Conservation (phyloP, 2,113 vertebrate species). For the Xyrauchen texanus region DNA sequence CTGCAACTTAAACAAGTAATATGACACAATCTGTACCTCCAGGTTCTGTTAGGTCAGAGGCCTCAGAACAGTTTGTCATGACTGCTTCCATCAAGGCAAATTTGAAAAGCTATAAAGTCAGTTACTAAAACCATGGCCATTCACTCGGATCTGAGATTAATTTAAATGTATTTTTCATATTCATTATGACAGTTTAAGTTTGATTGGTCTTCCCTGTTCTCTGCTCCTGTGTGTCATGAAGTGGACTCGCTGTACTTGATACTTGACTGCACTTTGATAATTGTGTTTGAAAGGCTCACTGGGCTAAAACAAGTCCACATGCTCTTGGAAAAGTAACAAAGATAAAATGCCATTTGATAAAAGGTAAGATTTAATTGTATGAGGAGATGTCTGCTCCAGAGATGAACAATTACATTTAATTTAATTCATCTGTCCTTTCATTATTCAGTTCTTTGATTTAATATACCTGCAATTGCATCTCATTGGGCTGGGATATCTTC, state of each 20-base stretch:
- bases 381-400: conserved; percentile 65
- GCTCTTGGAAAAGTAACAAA: conserved; percentile 46
- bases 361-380: conserved; percentile 65
- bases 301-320: conserved; percentile 70
- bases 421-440: conserved; percentile 55
- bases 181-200: not conserved
- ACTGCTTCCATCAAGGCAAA: not conserved
- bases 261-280: conserved; percentile 61
- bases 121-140: not conserved
- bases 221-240: conserved; percentile 41
- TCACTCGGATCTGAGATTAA: not conserved
- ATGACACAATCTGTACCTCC: too few relatives aligned
- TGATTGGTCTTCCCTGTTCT: not conserved
- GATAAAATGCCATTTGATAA: conserved; percentile 55
- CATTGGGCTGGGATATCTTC: conserved; percentile 57
- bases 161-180: not conserved
- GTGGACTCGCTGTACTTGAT: conserved; percentile 33
- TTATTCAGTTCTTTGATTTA: conserved; percentile 42
- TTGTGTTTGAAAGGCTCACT: conserved; percentile 69
- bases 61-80: too few relatives aligned
- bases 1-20: too few relatives aligned
- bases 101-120: not conserved
- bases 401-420: conserved; percentile 54
- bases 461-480: conserved; percentile 68
- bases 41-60: too few relatives aligned